Evolutionary conservation across 2,797 vertebrate genomes (phyloP).

Genomic region (Gymnothorax reevesii): DNA sequence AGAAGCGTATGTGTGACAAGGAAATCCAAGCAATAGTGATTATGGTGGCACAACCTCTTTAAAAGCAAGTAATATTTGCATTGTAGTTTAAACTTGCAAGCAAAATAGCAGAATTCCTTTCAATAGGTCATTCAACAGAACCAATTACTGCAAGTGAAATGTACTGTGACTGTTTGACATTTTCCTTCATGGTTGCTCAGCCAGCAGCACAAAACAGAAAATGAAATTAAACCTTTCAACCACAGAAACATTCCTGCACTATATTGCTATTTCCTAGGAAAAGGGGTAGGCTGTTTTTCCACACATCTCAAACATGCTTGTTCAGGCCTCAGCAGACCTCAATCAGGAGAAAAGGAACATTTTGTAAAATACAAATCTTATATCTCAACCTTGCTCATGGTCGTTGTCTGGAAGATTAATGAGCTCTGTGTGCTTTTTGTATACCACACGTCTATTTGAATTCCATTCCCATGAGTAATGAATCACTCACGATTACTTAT

Average conservation of each 20-base stretch:
- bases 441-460: conserved; percentile 47
- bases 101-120: conserved; percentile 1
- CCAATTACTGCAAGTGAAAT: conserved; percentile 19
- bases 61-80: background rate
- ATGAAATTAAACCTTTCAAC: conserved; percentile 50
- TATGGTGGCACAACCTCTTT: background rate
- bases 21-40: conserved; percentile 41
- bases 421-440: conserved; percentile 22
- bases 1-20: conserved; percentile 23
- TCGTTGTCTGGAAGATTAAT: conserved; percentile 49
- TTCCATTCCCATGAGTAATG: conserved; percentile 48
- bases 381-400: conserved; percentile 48
- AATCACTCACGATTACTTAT: conserved; percentile 46
- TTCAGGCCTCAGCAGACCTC: conserved; percentile 44
- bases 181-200: conserved; percentile 40
- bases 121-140: conserved; percentile 13
- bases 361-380: conserved; percentile 35
- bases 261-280: conserved; percentile 55
- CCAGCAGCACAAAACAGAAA: conserved; percentile 37
- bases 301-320: conserved; percentile 47
- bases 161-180: conserved; percentile 25
- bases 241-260: conserved; percentile 54
- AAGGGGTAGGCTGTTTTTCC: conserved; percentile 49
- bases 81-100: conserved; percentile 23
- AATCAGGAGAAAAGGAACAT: conserved; percentile 38